Evolutionary conservation across 2,113 vertebrate species (phyloP).

Genomic region (Toxotes jaculatrix): DNA sequence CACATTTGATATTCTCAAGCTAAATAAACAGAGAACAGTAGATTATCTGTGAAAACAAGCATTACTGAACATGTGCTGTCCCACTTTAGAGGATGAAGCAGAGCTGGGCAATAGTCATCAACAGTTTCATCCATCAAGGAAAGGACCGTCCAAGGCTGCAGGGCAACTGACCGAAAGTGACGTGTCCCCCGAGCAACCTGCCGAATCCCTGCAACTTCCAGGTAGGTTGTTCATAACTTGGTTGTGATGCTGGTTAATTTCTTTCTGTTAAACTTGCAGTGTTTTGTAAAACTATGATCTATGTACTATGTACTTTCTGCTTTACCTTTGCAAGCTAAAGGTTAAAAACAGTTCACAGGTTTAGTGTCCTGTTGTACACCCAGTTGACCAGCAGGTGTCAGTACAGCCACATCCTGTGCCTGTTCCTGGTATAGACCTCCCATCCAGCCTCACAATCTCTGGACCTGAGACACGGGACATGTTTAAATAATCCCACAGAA

Average conservation of each 20-base stretch:
- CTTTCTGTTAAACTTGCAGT: no score
- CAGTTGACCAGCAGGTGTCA: slow-evolving; percentile 7
- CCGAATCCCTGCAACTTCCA: background rate
- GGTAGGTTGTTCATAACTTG: background rate
- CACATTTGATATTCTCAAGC: no score
- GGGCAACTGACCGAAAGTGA: no score
- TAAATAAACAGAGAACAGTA: no score
- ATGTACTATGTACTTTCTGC: no score
- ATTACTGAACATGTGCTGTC: background rate
- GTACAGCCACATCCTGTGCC: background rate
- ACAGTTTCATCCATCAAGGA: background rate
- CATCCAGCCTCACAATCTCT: background rate
- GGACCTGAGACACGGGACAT: background rate
- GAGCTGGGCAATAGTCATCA: background rate
- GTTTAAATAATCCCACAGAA: no score
- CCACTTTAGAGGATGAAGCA: background rate
- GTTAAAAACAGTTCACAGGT: no score
- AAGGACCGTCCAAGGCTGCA: background rate
- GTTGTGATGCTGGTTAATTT: no score
- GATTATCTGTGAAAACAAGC: background rate
- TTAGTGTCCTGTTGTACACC: background rate
- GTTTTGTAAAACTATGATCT: no score
- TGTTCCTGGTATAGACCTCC: background rate
- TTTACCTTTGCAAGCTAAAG: no score
- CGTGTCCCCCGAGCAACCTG: background rate